Evolutionary conservation across 2,113 vertebrate genomes (phyloP).

Genomic region (Ictalurus furcatus): DNA sequence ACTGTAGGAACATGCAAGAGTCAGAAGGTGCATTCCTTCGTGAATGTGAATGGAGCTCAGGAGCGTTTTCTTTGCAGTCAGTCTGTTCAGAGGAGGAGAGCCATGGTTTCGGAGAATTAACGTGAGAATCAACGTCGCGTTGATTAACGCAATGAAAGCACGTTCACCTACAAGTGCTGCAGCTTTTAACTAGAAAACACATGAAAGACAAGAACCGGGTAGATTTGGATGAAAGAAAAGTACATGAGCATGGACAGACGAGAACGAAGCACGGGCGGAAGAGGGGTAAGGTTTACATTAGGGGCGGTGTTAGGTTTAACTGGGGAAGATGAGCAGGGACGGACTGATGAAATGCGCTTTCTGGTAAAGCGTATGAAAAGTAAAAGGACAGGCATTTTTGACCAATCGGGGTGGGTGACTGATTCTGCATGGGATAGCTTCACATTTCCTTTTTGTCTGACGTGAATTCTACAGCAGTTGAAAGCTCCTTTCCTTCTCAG

Average conservation of each 20-base stretch:
- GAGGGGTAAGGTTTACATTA: background rate
- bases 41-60: constrained; percentile 38
- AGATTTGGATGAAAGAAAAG: background rate
- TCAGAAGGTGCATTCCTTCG: constrained; percentile 27
- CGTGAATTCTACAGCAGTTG: constrained; percentile 15
- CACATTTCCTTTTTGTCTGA: constrained; percentile 55
- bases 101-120: background rate
- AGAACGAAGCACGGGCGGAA: background rate
- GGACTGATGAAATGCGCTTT: background rate
- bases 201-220: background rate
- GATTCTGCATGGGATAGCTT: constrained; percentile 66
- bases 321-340: background rate
- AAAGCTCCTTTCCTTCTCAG: constrained; percentile 15
- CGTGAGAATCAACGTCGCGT: no score
- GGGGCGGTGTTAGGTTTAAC: background rate
- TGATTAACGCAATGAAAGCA: background rate
- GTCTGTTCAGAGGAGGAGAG: constrained; percentile 39
- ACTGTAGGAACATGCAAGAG: constrained; percentile 53
- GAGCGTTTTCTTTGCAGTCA: constrained; percentile 35
- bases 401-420: constrained; percentile 45
- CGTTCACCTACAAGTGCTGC: constrained; percentile 35
- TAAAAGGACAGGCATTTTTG: background rate
- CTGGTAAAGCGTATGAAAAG: background rate
- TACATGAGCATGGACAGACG: background rate
- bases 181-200: constrained; percentile 19